These are phyloP conservation scores for Lates calcarifer DNA, from an alignment of 2,113 vertebrate species.

Conservation along the genomic window DNA sequence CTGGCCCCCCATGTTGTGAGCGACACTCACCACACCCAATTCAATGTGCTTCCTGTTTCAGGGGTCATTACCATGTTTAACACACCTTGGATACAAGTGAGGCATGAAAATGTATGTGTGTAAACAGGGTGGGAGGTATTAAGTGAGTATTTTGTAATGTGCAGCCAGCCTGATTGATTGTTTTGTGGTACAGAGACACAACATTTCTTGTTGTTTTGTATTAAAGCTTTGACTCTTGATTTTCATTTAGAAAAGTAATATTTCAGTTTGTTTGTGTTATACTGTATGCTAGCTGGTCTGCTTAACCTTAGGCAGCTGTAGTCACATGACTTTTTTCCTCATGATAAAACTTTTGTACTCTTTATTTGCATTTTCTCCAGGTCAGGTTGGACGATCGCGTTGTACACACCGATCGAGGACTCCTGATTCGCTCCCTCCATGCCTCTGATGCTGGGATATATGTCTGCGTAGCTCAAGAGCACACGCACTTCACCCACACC, in stretches of 20 bases:
- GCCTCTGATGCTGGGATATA: constrained; percentile 90
- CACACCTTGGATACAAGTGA: constrained; percentile 70
- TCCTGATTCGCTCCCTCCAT: constrained; percentile 93
- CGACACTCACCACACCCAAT: constrained; percentile 47
- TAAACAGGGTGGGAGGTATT: constrained; percentile 23
- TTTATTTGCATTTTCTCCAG: constrained; percentile 73
- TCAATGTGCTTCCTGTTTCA: constrained; percentile 65
- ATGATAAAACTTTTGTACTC: not conserved
- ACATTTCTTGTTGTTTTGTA: not conserved
- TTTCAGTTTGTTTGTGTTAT: not conserved
- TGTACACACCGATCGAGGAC: constrained; percentile 90
- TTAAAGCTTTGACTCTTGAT: not conserved
- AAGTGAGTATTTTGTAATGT: not conserved
- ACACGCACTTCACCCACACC: constrained; percentile 90
- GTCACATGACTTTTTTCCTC: not conserved
- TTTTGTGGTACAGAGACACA: not conserved
- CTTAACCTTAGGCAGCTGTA: not conserved
- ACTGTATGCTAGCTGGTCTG: not conserved
- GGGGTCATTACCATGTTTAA: constrained; percentile 70
- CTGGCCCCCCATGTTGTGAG: constrained; percentile 21
- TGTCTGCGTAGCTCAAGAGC: constrained; percentile 93
- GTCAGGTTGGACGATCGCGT: constrained; percentile 92
- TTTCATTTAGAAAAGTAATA: not conserved
- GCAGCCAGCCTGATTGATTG: constrained; percentile 9
- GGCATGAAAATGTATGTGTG: constrained; percentile 47